Evolutionary conservation across 37 sponge, comb jelly and placozoan genomes (phyloP), one percentile per base, ranked within the genome.

Genomic region (Cladorhizidae sp.): DNA sequence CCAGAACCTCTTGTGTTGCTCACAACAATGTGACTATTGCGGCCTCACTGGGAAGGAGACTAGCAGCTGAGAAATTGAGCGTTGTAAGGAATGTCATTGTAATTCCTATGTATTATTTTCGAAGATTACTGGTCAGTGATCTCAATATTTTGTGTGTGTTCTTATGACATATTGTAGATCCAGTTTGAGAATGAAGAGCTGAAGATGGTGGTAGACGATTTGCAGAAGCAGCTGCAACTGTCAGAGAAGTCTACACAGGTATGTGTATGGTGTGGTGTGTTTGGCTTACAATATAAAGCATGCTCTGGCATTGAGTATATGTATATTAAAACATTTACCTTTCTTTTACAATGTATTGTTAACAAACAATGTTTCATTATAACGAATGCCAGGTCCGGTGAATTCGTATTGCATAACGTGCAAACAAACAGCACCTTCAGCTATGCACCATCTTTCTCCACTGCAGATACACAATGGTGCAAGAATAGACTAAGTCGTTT

Each of bases 161-260:
- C 31, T 15, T 31, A 65, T 65, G 31, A 2, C 32, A 36, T 15
- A 33, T 37, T 43, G 43, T 26, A 74, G 74, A 54, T 74, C 36
- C 36, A 14, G 37, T 74, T 74, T 74, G 74, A 74, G 28, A 51
- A 11, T 21, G 74, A 74, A 45, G 74, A 74, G 36, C 8, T 12
- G 35, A 22, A 33, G 2, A 32, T 74, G 35, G 9, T 1, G 74
- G 1, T 51, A 21, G 56, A 74, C 9, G 74, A 74, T 29, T 37
- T 74, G 1, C 55, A 74, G 35, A 36, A 43, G 1, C 43, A 71
- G 26, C n/a, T 71, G 71, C 5, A 37, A 38, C 28, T 26, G 35
- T 17, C 38, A 37, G 37, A 36, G 18, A 36, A 67, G 38, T 5
- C 3, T 36, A 7, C 28, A 32, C 31, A 32, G 38, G 67, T 67